Evolutionary conservation across 2,113 vertebrate genomes (phyloP), one percentile per base, ranked within the genome.

Genomic region (Uropsilus gracilis): DNA sequence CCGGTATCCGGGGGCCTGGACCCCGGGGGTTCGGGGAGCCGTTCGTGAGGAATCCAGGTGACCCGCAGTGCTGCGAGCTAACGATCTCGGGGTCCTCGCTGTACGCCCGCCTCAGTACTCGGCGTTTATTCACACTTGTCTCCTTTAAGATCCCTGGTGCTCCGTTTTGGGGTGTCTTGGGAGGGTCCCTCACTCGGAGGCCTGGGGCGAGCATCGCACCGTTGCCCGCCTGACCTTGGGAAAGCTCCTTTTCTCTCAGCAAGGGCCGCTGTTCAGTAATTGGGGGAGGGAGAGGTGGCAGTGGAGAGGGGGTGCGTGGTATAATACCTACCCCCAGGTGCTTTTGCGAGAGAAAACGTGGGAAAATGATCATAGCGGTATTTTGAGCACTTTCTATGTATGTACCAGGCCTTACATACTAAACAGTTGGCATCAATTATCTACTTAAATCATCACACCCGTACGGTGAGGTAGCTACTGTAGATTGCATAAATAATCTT

Each of bases 151-250:
- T 73, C 39, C 72, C 81, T 32, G 3, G 28, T 18, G 34, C 69
- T 59, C 44, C 2, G 32, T 53, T 37, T 69, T 1, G 3, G 73
- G 64, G 34, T 73, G 46, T 48, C 8, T 37, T 13, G 89, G 72
- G 90, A 81, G 72, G 93, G 75, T 26, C 91, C 57, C 28, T 26
- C 26, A 5, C 30, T 71, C 6, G 0, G 64, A 53, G 77, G 68
- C 42, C 46, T 34, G 50, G 20, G 68, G 66, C 82, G 34, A 83
- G 63, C 86, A 55, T 93, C 83, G 2, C 57, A 12, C 39, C 24
- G 16, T 59, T 68, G 86, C 75, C 69, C 10, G 57, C 34, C 95
- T 96, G 97, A 97, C 96, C 96, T 97, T 97, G 97, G 95, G 87
- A 71, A 95, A 57, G 95, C 95, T 46, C 61, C 63, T 92, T 50